Percentiles rank a stretch among this genome's conserved stretches.
These are phyloP conservation scores for Ophion obscuratus DNA, from an alignment of 2,888 invertebrate species.

Conservation along the genomic window DNA sequence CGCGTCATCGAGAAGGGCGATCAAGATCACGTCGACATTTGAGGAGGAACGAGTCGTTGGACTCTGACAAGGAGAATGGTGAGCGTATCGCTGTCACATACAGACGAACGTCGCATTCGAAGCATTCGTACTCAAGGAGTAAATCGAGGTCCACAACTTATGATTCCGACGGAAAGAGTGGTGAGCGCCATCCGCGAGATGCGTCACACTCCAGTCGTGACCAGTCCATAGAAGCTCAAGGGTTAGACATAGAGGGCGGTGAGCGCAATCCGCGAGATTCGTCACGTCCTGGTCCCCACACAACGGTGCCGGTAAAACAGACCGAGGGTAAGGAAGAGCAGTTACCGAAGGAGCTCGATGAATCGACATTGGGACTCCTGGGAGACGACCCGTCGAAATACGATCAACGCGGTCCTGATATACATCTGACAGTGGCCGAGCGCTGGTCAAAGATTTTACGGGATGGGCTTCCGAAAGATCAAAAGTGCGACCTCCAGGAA, in stretches of 20 bases:
- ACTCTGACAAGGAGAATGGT: no score
- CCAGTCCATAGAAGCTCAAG: no score
- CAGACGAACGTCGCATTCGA: no score
- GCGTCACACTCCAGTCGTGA: no score
- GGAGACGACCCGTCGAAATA: conserved; percentile 44
- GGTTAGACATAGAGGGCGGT: no score
- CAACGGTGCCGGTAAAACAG: conserved; percentile 31
- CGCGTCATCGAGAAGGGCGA: no score
- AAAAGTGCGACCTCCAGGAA: conserved; percentile 45
- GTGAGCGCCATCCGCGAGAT: conserved; percentile 57
- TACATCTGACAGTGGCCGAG: conserved; percentile 57
- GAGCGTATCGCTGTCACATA: no score
- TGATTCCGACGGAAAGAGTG: conserved; percentile 1
- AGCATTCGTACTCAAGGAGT: no score
- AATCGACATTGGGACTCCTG: conserved; percentile 11
- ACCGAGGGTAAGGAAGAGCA: neutral
- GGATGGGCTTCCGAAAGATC: conserved; percentile 50
- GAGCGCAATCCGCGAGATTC: neutral
- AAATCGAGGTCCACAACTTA: no score
- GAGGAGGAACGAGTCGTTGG: no score
- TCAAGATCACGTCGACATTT: no score
- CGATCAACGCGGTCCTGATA: conserved; percentile 51
- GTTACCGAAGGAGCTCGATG: conserved; percentile 32
- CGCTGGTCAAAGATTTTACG: conserved; percentile 53
- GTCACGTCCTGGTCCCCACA: conserved; percentile 31